Evolutionary conservation across 2,113 vertebrate genomes (phyloP).

Genomic region (Hypomesus transpacificus): DNA sequence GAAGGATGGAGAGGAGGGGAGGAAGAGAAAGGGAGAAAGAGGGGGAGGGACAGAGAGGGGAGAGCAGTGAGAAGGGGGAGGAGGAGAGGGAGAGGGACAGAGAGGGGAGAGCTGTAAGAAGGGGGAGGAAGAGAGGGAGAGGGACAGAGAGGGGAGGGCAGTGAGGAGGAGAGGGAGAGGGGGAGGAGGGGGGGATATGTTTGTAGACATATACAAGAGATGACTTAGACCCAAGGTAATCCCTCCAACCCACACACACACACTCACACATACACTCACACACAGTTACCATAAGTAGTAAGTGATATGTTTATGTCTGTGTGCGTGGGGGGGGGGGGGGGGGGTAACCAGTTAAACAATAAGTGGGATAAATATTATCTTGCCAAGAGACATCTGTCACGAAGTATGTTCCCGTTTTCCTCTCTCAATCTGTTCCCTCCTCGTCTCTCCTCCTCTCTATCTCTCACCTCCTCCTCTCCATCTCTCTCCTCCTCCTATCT

Average conservation of each 20-base stretch:
- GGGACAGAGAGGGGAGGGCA: too few relatives aligned
- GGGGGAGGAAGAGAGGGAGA: too few relatives aligned
- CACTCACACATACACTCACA: slow-evolving; percentile 6
- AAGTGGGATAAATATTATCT: not conserved
- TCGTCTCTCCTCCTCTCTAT: not conserved
- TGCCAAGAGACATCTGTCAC: not conserved
- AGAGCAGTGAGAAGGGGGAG: too few relatives aligned
- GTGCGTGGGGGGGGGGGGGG: not conserved
- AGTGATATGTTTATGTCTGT: not conserved
- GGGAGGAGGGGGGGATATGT: too few relatives aligned
- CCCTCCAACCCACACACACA: slow-evolving; percentile 23
- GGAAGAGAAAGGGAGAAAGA: too few relatives aligned
- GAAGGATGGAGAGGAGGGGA: too few relatives aligned
- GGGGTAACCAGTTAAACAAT: not conserved
- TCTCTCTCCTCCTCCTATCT: too few relatives aligned
- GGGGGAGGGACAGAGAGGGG: too few relatives aligned
- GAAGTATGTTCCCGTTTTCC: not conserved
- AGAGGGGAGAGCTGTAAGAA: too few relatives aligned
- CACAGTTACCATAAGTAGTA: not conserved
- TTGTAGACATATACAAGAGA: not conserved
- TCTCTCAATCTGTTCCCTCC: not conserved
- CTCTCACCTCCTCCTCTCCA: not conserved
- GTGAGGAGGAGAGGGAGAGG: too few relatives aligned
- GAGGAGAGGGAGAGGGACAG: too few relatives aligned
- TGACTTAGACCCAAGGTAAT: not conserved